A percentile compares a stretch with the other conserved stretches of the same genome.
These are phyloP conservation scores for Eulemur albifrons DNA, from an alignment of 2,797 vertebrate genomes.

Conservation along the genomic window DNA sequence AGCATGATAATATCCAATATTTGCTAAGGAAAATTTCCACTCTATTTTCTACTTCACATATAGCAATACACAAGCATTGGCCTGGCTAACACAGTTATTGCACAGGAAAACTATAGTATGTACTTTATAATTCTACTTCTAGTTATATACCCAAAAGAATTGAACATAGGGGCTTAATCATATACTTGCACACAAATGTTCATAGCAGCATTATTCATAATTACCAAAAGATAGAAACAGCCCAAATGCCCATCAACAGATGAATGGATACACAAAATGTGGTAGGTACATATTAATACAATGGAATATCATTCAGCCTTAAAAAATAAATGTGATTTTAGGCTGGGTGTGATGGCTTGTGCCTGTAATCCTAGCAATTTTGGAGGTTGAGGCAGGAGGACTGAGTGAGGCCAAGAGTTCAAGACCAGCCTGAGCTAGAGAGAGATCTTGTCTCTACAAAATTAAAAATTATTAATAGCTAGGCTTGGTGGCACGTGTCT, in stretches of 20 bases:
- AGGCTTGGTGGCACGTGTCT: too few relatives aligned
- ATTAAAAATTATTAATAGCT: too few relatives aligned
- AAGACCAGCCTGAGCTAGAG: too few relatives aligned
- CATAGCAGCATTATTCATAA: neutral
- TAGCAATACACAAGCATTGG: neutral
- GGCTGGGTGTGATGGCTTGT: fast-evolving
- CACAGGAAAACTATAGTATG: neutral
- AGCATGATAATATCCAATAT: slow-evolving; percentile 42
- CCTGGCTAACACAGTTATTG: slow-evolving; percentile 27
- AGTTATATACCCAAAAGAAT: neutral
- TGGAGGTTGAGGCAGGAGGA: too few relatives aligned
- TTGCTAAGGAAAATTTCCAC: slow-evolving; percentile 17
- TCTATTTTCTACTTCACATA: slow-evolving; percentile 22
- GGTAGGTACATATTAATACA: too few relatives aligned
- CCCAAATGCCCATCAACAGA: neutral
- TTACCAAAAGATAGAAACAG: neutral
- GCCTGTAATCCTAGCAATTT: too few relatives aligned
- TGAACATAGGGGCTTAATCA: neutral
- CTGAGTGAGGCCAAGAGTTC: too few relatives aligned
- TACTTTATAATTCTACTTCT: slow-evolving; percentile 6
- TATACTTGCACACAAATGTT: neutral
- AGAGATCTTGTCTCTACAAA: too few relatives aligned
- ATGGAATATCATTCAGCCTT: neutral
- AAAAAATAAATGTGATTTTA: neutral
- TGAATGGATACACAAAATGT: neutral